Conservation (phyloP, 2,113 vertebrate species). For the Strix aluco region DNA sequence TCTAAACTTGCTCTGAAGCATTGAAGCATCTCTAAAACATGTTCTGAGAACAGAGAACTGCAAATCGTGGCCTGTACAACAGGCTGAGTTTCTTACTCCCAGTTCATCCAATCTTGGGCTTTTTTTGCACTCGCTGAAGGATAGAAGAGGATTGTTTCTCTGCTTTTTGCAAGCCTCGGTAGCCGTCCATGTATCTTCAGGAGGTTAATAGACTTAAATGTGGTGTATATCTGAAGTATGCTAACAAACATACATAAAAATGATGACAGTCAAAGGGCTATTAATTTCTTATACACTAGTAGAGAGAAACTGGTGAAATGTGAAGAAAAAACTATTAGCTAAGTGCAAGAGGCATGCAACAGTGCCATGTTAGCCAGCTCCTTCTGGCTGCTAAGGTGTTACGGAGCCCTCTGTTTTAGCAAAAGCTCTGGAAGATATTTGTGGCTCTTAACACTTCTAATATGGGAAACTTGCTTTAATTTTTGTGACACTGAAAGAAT, state of each 20-base stretch:
- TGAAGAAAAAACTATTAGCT: not conserved
- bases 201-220: not conserved
- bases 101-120: not conserved
- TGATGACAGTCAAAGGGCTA: not conserved
- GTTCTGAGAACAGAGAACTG: not conserved
- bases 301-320: not conserved
- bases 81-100: not conserved
- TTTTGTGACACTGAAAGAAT: not conserved
- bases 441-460: not conserved
- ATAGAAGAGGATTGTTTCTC: not conserved
- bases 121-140: not conserved
- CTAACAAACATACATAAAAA: not conserved
- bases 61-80: not conserved
- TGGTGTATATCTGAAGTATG: not conserved
- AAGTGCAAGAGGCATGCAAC: not conserved
- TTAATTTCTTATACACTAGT: not conserved
- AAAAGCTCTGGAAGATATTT: accelerated
- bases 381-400: not conserved
- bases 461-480: not conserved
- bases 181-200: not conserved
- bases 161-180: not conserved
- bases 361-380: not conserved
- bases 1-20: not conserved
- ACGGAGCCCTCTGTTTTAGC: not conserved
- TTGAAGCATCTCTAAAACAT: not conserved